These are phyloP conservation scores for Sebastes goodei DNA, from an alignment of 2,797 vertebrate genomes.

Conservation along the genomic window DNA sequence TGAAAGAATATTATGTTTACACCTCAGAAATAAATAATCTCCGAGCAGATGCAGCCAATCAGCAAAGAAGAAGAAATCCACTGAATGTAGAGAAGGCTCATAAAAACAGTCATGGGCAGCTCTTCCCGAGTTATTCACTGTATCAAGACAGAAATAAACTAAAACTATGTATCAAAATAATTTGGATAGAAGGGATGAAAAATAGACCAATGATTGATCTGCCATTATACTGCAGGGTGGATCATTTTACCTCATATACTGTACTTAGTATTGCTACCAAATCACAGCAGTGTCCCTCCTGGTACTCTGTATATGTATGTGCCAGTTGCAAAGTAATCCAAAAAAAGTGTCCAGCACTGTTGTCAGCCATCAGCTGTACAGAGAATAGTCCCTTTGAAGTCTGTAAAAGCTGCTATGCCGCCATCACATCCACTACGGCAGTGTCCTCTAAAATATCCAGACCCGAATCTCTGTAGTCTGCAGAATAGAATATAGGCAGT, in stretches of 20 bases:
- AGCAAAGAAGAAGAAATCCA: neutral
- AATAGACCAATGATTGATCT: neutral
- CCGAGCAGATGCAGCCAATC: conserved; percentile 12
- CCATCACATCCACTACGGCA: conserved; percentile 22
- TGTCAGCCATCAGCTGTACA: conserved; percentile 28
- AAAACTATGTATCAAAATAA: neutral
- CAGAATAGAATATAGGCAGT: conserved; percentile 34
- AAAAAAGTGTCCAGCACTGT: conserved; percentile 23
- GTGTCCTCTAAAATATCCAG: conserved; percentile 44
- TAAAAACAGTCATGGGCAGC: neutral
- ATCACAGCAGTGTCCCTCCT: neutral
- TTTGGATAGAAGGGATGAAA: neutral
- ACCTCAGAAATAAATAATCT: conserved; percentile 24
- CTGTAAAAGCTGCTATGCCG: conserved; percentile 22
- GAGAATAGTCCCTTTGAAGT: conserved; percentile 56
- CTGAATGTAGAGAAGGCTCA: neutral
- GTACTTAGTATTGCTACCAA: neutral
- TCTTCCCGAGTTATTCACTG: neutral
- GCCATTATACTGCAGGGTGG: neutral
- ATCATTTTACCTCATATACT: neutral
- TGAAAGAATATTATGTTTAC: conserved; percentile 27
- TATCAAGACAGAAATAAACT: neutral
- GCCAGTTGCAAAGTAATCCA: conserved; percentile 30
- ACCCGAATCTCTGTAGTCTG: conserved; percentile 32
- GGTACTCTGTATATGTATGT: conserved; percentile 16